Evolutionary conservation across 2,797 vertebrate species (phyloP).

Genomic region (Chaetophractus vellerosus): DNA sequence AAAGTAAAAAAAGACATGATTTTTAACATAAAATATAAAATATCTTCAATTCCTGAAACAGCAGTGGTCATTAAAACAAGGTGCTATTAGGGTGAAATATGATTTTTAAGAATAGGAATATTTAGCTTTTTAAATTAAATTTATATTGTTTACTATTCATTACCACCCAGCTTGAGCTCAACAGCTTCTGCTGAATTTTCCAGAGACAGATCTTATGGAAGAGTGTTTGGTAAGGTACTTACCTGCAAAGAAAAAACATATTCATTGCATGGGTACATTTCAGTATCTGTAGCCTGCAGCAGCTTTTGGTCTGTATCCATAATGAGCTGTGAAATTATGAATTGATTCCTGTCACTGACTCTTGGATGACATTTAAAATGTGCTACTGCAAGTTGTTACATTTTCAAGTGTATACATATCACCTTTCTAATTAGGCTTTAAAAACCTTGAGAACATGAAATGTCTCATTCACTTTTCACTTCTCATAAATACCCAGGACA

Average conservation of each 20-base stretch:
- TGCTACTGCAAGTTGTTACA: constrained; percentile 18
- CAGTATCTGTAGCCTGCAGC: not conserved
- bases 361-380: constrained; percentile 63
- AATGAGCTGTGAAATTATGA: constrained; percentile 42
- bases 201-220: not conserved
- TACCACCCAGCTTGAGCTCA: not conserved
- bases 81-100: not conserved
- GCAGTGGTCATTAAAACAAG: not conserved
- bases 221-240: not conserved
- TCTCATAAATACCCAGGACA: constrained; percentile 25
- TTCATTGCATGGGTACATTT: not conserved
- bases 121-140: not conserved
- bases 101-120: not conserved
- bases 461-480: constrained; percentile 49
- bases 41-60: not conserved
- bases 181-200: not conserved
- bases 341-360: constrained; percentile 52
- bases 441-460: constrained; percentile 56
- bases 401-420: constrained; percentile 35
- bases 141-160: not conserved
- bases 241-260: not conserved
- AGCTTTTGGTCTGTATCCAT: not conserved
- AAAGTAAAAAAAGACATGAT: not conserved
- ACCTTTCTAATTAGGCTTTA: constrained; percentile 65
- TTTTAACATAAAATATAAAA: not conserved